Evolutionary conservation across 2,113 vertebrate genomes (phyloP), one percentile per base, ranked within the genome.

Genomic region (Perca fluviatilis): DNA sequence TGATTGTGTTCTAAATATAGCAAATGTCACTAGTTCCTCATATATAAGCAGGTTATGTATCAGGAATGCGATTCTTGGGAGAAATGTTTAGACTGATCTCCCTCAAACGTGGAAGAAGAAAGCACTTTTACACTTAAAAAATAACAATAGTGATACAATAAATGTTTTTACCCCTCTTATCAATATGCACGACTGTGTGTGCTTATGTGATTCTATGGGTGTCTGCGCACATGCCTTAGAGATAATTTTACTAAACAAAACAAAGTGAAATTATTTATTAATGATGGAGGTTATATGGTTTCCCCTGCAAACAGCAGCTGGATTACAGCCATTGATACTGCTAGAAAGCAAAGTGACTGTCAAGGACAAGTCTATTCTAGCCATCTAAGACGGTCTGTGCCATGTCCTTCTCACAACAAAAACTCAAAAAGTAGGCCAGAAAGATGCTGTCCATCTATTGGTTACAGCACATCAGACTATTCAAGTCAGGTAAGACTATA

Each of bases 1-100:
- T 70, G 75, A 90, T 69, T 82, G 58, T 80, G 61, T 60, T 88
- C 86, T 89, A 89, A 91, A 88, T 82, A 85, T 89, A 88, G 87
- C 51, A 27, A 71, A 69, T 69, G 74, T 89, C 74, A 78, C 50
- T 15, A 67, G 66, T 71, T 69, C 73, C 60, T 71, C 49, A 73
- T 83, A 71, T 67, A 61, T 27, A 63, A 64, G 56, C 49, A 51
- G 65, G 65, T 77, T 54, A 73, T 47, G 50, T 53, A 79, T 73
- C 16, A 60, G 60, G 53, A 53, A 64, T 64, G 47, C 21, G 23
- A 74, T 64, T 77, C 56, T 62, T 54, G 11, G 16, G 15, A 73
- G 14, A 3, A 60, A 60, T 47, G 61, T 54, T 23, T 69, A 30
- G 25, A 51, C 9, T 21, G 21, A 77, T 56, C 23, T 6, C 0